Base-by-base conservation (phyloP, 2,113 vertebrate genomes). In the Trogon melanurus region DNA sequence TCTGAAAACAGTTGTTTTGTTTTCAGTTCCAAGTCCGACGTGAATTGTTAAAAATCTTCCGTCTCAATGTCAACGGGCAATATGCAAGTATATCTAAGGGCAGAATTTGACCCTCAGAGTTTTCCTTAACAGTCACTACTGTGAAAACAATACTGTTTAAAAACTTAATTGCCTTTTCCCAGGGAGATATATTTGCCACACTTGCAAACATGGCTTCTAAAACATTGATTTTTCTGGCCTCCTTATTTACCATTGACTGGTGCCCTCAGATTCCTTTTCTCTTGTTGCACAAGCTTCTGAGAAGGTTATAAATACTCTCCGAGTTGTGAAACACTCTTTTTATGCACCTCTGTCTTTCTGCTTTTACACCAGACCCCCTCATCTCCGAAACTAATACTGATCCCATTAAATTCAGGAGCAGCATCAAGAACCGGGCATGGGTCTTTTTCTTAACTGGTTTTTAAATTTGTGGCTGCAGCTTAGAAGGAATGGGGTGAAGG, bases 1-100 rank as follows among this genome's bases (percentile, higher is more conserved):
- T 78, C 61, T 76, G 60, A 74, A 94, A 95, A 92, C 41, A 91
- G 48, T 64, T 44, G 58, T 96, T 92, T 84, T 90, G 71, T 56
- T 95, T 85, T 34, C 41, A 26, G 44, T 88, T 89, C 75, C 89
- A 93, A 95, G 67, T 83, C 82, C 73, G 62, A 89, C 10, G 47
- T 62, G 38, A 67, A 84, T 71, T 19, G 23, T 48, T 88, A 85
- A 88, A 41, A 85, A 76, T 78, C 71, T 73, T 91, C 56, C 34
- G 14, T 80, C 48, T 34, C 6, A 0, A 27, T 11, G 11, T 60
- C 44, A 44, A 71, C 45, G 44, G 47, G 69, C 74, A 89, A 85
- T 32, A 45, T 13, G 16, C 1, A 4, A 71, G 25, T 57, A 67
- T 53, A 60, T 23, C 11, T 66, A 54, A 84, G 48, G 29, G 57